Percentiles rank a stretch among this genome's conserved stretches.
phyloP scores from a whole-genome alignment of 2,888 invertebrate genomes.

The Dilophus febrilis region DNA sequence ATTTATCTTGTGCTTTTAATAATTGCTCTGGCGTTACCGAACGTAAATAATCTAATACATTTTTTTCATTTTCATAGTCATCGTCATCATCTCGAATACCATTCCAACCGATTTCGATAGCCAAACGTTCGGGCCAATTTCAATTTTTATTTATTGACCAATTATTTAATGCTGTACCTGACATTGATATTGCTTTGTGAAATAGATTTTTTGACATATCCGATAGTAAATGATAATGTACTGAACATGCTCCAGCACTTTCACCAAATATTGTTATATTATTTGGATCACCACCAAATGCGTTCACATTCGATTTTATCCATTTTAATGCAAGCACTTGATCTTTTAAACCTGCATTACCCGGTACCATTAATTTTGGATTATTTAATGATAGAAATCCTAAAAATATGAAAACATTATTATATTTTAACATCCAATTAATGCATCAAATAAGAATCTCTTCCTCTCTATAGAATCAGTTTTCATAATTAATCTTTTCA shows the following conservation, averaged over 20 bases:
- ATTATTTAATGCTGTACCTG: conserved; percentile 21
- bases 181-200: conserved; percentile 26
- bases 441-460: too few relatives aligned
- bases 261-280: conserved; percentile 36
- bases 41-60: conserved; percentile 18
- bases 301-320: conserved; percentile 32
- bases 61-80: conserved; percentile 8
- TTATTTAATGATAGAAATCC: conserved; percentile 34
- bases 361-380: conserved; percentile 30
- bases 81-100: conserved; percentile 19
- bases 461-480: too few relatives aligned
- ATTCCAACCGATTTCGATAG: conserved; percentile 16
- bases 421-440: too few relatives aligned
- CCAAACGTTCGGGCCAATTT: conserved; percentile 21
- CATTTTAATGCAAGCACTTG: conserved; percentile 34
- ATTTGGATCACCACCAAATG: conserved; percentile 34
- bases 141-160: conserved; percentile 23
- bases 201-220: conserved; percentile 30
- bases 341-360: conserved; percentile 37
- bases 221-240: conserved; percentile 32
- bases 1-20: conserved; percentile 15
- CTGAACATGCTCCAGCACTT: conserved; percentile 33
- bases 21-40: conserved; percentile 18
- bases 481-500: too few relatives aligned
- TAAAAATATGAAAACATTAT: conserved; percentile 13